phyloP scores from a whole-genome alignment of 2,113 vertebrate genomes.

The Epinephelus lanceolatus region DNA sequence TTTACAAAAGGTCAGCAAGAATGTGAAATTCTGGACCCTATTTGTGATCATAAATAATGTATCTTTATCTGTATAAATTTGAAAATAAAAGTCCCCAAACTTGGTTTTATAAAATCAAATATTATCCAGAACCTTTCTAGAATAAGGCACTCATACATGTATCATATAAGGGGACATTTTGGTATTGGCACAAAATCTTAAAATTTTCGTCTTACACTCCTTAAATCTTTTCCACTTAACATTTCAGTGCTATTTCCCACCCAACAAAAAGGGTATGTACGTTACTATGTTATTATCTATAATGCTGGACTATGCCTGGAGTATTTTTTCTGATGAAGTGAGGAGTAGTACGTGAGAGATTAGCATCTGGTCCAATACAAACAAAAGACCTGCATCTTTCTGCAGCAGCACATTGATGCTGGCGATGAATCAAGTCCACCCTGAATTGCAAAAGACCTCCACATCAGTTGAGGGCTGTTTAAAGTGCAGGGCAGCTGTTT shows the following conservation, averaged over 20 bases:
- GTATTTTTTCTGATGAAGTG: background rate
- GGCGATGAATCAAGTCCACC: constrained; percentile 4
- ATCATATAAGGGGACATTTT: background rate
- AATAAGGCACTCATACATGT: background rate
- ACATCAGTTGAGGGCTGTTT: background rate
- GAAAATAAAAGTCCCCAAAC: too few species aligned
- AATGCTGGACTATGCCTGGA: background rate
- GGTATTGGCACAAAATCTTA: background rate
- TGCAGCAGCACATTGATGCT: constrained; percentile 5
- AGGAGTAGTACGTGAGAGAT: constrained; percentile 18
- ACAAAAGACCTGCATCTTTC: constrained; percentile 5
- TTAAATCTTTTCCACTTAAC: background rate
- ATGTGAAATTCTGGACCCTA: constrained; percentile 1
- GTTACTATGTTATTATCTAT: background rate
- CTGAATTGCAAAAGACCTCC: constrained; percentile 9
- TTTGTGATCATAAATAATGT: background rate
- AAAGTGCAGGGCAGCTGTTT: constrained; percentile 29
- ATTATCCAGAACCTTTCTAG: background rate
- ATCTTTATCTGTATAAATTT: background rate
- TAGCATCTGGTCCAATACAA: constrained; percentile 19
- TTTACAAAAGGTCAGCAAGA: constrained; percentile 9
- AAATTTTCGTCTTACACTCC: background rate
- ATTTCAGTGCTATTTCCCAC: background rate
- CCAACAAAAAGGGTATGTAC: background rate
- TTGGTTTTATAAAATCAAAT: background rate